phyloP scores from a whole-genome alignment of 2,797 vertebrate species.

The Danio albolineatus region DNA sequence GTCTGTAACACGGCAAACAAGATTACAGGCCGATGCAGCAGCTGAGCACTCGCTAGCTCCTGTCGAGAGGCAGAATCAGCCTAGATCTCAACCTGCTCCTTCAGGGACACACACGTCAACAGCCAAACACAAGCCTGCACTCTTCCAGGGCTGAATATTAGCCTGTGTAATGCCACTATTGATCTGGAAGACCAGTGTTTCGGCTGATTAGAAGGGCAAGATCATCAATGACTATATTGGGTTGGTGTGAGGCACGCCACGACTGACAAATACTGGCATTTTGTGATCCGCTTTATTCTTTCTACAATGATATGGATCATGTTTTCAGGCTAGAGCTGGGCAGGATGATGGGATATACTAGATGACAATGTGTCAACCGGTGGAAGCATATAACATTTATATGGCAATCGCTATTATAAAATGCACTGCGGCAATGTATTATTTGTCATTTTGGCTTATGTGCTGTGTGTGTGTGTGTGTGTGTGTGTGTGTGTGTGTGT shows the following conservation, averaged over 20 bases:
- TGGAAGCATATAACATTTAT: neutral
- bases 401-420: neutral
- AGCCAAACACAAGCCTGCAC: conserved; percentile 40
- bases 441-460: conserved; percentile 37
- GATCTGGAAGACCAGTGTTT: conserved; percentile 45
- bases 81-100: conserved; percentile 12
- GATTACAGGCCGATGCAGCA: conserved; percentile 44
- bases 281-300: conserved; percentile 11
- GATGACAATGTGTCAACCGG: conserved; percentile 7
- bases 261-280: conserved; percentile 37
- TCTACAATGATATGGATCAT: conserved; percentile 10
- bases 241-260: neutral
- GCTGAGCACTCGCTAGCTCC: conserved; percentile 20
- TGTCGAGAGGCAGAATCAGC: conserved; percentile 44
- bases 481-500: neutral
- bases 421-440: conserved; percentile 13
- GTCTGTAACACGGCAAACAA: conserved; percentile 51
- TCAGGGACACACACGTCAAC: conserved; percentile 21
- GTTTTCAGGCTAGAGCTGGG: neutral
- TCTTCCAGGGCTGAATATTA: conserved; percentile 25
- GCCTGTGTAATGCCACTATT: conserved; percentile 33
- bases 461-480: neutral
- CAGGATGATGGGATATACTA: neutral
- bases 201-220: conserved; percentile 55
- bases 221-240: conserved; percentile 56